Percentiles rank a stretch among this genome's conserved stretches.
These are phyloP conservation scores for Phrynocephalus vlangalii DNA, from an alignment of 2,797 vertebrate genomes.

Conservation along the genomic window DNA sequence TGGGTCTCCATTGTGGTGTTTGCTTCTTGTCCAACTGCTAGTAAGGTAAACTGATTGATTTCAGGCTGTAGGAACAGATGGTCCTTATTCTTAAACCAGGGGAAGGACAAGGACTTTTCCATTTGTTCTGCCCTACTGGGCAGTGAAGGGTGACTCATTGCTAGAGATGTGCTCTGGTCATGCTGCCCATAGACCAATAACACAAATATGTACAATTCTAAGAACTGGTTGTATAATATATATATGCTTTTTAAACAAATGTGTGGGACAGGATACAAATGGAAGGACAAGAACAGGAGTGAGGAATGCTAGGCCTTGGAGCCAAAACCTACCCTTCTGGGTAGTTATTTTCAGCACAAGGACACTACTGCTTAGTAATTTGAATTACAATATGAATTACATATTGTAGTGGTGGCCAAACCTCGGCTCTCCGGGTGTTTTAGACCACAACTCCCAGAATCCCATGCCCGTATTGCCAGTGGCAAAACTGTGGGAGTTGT, in stretches of 20 bases:
- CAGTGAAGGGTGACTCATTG: background rate
- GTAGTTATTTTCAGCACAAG: background rate
- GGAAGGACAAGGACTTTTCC: background rate
- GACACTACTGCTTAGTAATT: background rate
- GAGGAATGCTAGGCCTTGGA: background rate
- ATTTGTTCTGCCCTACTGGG: background rate
- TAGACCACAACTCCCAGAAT: too few species aligned
- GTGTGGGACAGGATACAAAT: background rate
- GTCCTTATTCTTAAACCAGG: background rate
- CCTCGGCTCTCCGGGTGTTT: too few species aligned
- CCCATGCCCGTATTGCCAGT: too few species aligned
- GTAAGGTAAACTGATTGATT: background rate
- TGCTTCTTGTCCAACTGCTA: background rate
- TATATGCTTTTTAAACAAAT: background rate
- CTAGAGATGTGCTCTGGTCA: too few species aligned
- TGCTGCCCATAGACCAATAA: too few species aligned
- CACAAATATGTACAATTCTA: too few species aligned
- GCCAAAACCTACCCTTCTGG: background rate
- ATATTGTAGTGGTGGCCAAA: background rate
- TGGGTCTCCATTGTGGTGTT: background rate
- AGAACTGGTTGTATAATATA: too few species aligned
- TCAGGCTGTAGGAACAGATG: background rate
- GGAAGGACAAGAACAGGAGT: background rate
- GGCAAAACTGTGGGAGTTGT: too few species aligned
- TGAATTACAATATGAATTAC: background rate